A percentile compares a stretch with the other conserved stretches of the same genome.
These are phyloP conservation scores for Phalanger gymnotis DNA, from an alignment of 2,797 vertebrate species.

Conservation along the genomic window DNA sequence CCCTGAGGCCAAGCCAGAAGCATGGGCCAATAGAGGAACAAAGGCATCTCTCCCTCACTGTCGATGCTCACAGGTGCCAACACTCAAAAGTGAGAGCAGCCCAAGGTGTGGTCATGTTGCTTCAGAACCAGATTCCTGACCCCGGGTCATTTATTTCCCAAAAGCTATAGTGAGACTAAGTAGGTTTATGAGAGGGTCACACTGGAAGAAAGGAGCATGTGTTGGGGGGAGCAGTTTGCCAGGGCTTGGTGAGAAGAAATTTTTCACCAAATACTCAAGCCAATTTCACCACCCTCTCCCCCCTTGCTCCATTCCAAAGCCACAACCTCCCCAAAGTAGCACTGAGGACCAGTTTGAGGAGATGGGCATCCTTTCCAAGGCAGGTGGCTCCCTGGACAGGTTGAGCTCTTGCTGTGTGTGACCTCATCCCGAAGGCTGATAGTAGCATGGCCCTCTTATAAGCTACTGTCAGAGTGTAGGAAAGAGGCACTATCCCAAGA, in stretches of 20 bases:
- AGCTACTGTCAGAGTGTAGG: slow-evolving; percentile 61
- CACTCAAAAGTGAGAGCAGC: neutral
- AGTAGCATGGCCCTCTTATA: slow-evolving; percentile 69
- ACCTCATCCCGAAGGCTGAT: neutral
- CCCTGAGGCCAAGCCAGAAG: slow-evolving; percentile 30
- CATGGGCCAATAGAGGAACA: neutral
- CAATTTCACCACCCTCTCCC: neutral
- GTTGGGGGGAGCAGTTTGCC: neutral
- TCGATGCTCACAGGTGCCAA: neutral
- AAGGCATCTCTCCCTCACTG: neutral
- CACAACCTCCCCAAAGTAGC: neutral
- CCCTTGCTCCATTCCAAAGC: neutral
- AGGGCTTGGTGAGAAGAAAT: neutral
- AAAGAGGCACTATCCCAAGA: slow-evolving; percentile 41
- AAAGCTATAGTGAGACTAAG: slow-evolving; percentile 34
- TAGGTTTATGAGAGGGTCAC: slow-evolving; percentile 77
- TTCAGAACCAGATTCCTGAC: slow-evolving; percentile 72
- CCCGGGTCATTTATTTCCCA: slow-evolving; percentile 64
- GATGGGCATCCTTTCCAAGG: rapidly evolving
- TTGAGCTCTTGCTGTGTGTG: too few relatives aligned
- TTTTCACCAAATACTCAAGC: slow-evolving; percentile 48
- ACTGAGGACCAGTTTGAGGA: neutral
- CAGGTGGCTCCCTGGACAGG: neutral
- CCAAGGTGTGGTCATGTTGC: neutral
- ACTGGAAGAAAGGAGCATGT: slow-evolving; percentile 13